Percentiles rank a stretch among this genome's conserved stretches.
phyloP scores from a whole-genome alignment of 2,888 invertebrate genomes.

The Elgonia sp. region DNA sequence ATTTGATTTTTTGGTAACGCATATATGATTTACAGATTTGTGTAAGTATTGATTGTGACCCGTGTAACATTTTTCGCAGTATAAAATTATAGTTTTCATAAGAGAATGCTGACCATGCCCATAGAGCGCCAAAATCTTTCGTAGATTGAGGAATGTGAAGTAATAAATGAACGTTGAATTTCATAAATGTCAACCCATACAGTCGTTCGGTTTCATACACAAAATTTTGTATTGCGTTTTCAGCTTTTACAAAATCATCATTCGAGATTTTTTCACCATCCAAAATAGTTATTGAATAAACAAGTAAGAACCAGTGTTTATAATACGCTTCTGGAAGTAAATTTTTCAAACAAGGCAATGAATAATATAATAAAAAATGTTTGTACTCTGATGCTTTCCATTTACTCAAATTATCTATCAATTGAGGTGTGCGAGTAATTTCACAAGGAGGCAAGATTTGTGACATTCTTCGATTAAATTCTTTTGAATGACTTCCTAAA shows the following conservation, averaged over 20 bases:
- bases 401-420: slow-evolving; percentile 22
- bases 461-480: slow-evolving; percentile 45
- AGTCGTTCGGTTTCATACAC: slow-evolving; percentile 56
- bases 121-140: slow-evolving; percentile 61
- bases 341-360: slow-evolving; percentile 61
- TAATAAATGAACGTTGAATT: slow-evolving; percentile 69
- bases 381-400: slow-evolving; percentile 72
- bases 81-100: slow-evolving; percentile 65
- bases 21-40: slow-evolving; percentile 68
- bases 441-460: slow-evolving; percentile 51
- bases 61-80: slow-evolving; percentile 43
- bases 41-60: slow-evolving; percentile 44
- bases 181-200: slow-evolving; percentile 56
- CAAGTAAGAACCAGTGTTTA: slow-evolving; percentile 63
- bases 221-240: slow-evolving; percentile 54
- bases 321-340: slow-evolving; percentile 48
- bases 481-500: background rate
- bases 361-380: slow-evolving; percentile 71
- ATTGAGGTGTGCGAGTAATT: slow-evolving; percentile 58
- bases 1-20: slow-evolving; percentile 47
- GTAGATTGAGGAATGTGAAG: slow-evolving; percentile 60
- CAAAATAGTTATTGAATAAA: slow-evolving; percentile 59
- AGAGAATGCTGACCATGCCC: slow-evolving; percentile 70
- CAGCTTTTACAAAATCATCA: slow-evolving; percentile 45
- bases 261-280: slow-evolving; percentile 40